Evolutionary conservation across 2,113 vertebrate species (phyloP), one percentile per base, ranked within the genome.

Genomic region (Chinchilla lanigera): DNA sequence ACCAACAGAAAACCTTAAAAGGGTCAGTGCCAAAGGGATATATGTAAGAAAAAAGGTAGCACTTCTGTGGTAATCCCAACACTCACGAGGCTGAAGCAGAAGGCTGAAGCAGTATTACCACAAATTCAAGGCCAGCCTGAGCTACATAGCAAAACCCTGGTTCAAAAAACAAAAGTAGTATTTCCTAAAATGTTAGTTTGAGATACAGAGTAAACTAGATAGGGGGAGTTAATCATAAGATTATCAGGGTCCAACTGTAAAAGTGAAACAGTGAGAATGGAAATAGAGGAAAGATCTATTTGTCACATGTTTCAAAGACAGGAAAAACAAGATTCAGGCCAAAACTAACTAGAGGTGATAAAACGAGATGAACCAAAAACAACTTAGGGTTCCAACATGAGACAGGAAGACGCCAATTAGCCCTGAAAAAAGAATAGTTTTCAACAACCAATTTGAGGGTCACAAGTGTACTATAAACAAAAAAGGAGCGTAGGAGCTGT

Each of bases 131-230:
- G 1, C n/a, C 69, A 73, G 44, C 14, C 28, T 17, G 7, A 78
- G 44, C 44, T 33, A 77, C 13, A 50, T 14, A 78, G 28, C 30
- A 4, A 78, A 26, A 78, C 44, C 13, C 41, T 47, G 5, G 19
- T 38, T n/a, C 14, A 19, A 69, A 67, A 35, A 17, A 50, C 77
- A 87, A 63, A 71, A 30, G 77, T 20, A 87, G 17, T 10, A 89
- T 54, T 89, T 96, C 33, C 58, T 92, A 92, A 89, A 92, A 54
- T 95, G 41, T 73, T 78, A 73, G 26, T 60, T 47, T 95, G 24
- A 97, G 50, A 19, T 52, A 85, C 0, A 89, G 11, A 93, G 77
- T 26, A 93, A 96, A 77, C 1, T 77, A 30, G 52, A 71, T 89
- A 93, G 86, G 41, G 9, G 83, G 3, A 56, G 0, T 61, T 52